Base-by-base conservation (phyloP, 2,888 invertebrate genomes). In the Baronia brevicornis region DNA sequence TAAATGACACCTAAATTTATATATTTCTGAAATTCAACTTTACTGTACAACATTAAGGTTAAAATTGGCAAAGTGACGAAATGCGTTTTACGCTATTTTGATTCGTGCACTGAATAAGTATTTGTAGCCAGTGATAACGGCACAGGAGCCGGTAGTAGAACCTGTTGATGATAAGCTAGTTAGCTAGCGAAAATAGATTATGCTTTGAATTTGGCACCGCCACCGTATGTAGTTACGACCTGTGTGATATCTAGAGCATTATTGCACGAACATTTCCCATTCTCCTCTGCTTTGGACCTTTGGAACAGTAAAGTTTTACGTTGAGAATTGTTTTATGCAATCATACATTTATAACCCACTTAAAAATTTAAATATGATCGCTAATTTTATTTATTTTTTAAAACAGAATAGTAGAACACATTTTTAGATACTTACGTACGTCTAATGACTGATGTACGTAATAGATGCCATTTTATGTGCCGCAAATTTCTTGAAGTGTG, bases 91-190 rank as follows among this genome's bases (percentile, higher is more conserved):
- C 4, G 28, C 31, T 14, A 13, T 28, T 36, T 36, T 5, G 18
- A 19, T 24, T 14, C 8, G 19, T 3, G 24, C 8, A 20, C 23
- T 12, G 9, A 18, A 30, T 30, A 36, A 30, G 60, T 80, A 79
- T 82, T 80, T 80, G 82, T 75, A 79, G 79, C 68, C 64, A 70
- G 79, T 80, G 82, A 84, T 82, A 84, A 78, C 77, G 73, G 69
- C 70, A 64, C 61, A 74, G 71, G 71, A 78, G 77, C 73, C 65
- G 75, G 73, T 59, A 68, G 66, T 64, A 60, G 61, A 65, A 82
- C 82, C 82, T 84, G 82, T 84, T 84, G 82, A 77, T 75, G 75
- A 84, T 84, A 80, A 84, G 82, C 68, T 68, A 36, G 36, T 36
- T 36, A 36, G 36, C 36, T 31, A 28, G 36, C 27, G 36, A 36